These are phyloP conservation scores for Hippocampus kuda DNA, from an alignment of 2,797 vertebrate genomes.

Conservation along the genomic window DNA sequence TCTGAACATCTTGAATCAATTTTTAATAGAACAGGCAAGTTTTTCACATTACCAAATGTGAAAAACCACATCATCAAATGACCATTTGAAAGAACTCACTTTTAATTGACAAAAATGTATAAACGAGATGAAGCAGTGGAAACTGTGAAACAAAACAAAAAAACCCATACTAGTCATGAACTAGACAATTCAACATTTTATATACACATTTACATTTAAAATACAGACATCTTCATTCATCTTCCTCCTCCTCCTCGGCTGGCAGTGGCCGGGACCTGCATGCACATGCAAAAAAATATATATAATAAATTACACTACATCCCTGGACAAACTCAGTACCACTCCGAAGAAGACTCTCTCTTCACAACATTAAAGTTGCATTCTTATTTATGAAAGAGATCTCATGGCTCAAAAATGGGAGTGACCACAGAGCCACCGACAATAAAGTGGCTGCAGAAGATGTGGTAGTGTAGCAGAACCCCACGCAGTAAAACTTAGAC, in stretches of 20 bases:
- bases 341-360: neutral
- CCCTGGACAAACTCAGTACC: neutral
- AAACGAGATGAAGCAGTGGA: neutral
- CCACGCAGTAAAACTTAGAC: neutral
- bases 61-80: neutral
- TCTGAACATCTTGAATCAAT: neutral
- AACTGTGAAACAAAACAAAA: conserved; percentile 9
- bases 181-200: conserved; percentile 28
- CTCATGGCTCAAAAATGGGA: too few species aligned
- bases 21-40: neutral
- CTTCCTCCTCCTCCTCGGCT: conserved; percentile 57
- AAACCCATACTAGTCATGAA: conserved; percentile 48
- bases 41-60: neutral
- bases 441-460: neutral
- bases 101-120: neutral
- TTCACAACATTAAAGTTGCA: neutral
- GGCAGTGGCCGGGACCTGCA: conserved; percentile 61
- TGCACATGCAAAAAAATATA: conserved; percentile 1
- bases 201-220: conserved; percentile 67
- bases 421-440: too few species aligned
- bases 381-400: too few species aligned
- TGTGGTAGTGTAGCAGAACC: too few species aligned
- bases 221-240: conserved; percentile 22
- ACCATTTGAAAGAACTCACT: neutral
- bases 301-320: neutral